Conservation (phyloP, 2,888 invertebrate species). For the Mamestra brassicae region DNA sequence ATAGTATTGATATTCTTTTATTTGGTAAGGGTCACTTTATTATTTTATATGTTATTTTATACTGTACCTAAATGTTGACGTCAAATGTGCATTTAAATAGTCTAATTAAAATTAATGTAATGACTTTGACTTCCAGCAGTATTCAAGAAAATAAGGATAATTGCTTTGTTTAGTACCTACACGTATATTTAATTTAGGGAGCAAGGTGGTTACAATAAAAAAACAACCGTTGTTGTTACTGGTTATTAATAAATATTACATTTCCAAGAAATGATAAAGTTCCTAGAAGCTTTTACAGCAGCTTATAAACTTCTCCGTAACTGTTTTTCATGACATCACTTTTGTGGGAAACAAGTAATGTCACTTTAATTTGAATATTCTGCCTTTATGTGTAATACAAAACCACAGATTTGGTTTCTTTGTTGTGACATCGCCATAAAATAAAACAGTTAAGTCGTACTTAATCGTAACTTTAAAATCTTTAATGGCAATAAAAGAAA, state of each 20-base stretch:
- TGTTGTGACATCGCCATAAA: constrained; percentile 51
- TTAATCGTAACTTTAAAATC: constrained; percentile 29
- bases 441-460: constrained; percentile 40
- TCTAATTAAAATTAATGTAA: too few species aligned
- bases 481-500: constrained; percentile 35
- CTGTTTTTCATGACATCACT: constrained; percentile 54
- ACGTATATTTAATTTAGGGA: not conserved
- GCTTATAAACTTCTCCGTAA: constrained; percentile 29
- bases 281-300: constrained; percentile 5
- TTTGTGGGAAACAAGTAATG: constrained; percentile 45
- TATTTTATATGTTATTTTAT: too few species aligned
- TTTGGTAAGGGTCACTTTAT: too few species aligned
- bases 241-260: constrained; percentile 6
- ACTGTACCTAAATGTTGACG: too few species aligned
- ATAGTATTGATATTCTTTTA: too few species aligned
- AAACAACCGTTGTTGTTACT: not conserved
- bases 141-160: not conserved
- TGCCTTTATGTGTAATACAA: constrained; percentile 43
- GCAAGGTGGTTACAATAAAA: not conserved
- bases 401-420: constrained; percentile 55
- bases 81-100: too few species aligned
- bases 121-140: not conserved
- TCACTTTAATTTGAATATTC: constrained; percentile 52
- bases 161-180: too few species aligned
- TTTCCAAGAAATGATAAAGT: constrained; percentile 31